Percentiles rank a stretch among this genome's conserved stretches.
These are phyloP conservation scores for Hyperopisus bebe DNA, from an alignment of 2,113 vertebrate genomes.

Conservation along the genomic window DNA sequence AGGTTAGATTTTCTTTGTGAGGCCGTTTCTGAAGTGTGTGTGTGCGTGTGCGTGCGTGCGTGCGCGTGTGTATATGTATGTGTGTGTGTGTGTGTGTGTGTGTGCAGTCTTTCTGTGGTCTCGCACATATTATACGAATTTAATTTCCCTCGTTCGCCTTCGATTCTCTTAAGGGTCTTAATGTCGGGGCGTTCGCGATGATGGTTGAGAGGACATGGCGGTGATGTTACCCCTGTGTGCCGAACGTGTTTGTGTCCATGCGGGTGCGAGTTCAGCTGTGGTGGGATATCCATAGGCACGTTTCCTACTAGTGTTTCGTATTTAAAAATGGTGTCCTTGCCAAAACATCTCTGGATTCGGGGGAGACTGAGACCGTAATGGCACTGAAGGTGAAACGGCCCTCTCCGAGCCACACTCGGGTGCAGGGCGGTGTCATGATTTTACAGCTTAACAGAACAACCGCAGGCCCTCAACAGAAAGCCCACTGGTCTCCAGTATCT, in stretches of 20 bases:
- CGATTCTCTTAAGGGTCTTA: neutral
- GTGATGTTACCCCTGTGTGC: too few species aligned
- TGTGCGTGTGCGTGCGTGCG: neutral
- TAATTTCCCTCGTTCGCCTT: neutral
- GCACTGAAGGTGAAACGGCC: neutral
- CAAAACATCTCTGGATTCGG: neutral
- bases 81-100: neutral
- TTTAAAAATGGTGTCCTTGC: neutral
- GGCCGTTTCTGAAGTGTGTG: neutral
- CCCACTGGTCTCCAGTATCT: slow-evolving; percentile 1
- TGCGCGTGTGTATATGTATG: neutral
- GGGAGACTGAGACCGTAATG: neutral
- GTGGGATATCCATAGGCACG: neutral
- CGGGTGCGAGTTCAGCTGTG: neutral
- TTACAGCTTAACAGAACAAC: neutral
- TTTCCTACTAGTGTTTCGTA: neutral
- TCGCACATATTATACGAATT: neutral
- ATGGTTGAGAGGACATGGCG: neutral
- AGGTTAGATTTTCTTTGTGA: neutral
- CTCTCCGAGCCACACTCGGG: neutral
- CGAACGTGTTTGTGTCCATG: neutral
- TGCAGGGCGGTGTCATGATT: neutral
- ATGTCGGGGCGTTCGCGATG: neutral
- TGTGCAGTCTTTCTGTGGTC: neutral
- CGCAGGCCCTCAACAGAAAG: neutral